phyloP scores from a whole-genome alignment of 2,888 invertebrate species.

The Drosophila multiciliata region DNA sequence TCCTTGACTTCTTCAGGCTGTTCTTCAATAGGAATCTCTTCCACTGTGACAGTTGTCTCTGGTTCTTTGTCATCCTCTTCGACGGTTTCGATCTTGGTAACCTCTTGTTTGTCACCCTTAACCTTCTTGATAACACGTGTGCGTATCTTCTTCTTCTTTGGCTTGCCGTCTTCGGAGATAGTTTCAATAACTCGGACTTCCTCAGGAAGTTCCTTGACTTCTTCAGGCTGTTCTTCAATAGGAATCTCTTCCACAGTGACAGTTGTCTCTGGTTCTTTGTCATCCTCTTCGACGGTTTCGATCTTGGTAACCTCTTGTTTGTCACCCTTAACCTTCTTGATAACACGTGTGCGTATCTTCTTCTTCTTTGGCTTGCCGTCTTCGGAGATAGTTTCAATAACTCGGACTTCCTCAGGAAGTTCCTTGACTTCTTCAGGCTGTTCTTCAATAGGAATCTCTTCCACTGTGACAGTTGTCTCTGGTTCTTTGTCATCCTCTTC shows the following conservation, averaged over 20 bases:
- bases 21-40: slow-evolving; percentile 47
- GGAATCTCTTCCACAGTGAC: slow-evolving; percentile 52
- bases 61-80: slow-evolving; percentile 62
- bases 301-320: no score
- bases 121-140: slow-evolving; percentile 62
- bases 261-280: slow-evolving; percentile 47
- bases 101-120: slow-evolving; percentile 62
- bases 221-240: slow-evolving; percentile 28
- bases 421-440: slow-evolving; percentile 1
- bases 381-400: slow-evolving; percentile 39
- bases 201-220: slow-evolving; percentile 47
- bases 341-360: slow-evolving; percentile 45
- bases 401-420: slow-evolving; percentile 45
- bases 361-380: slow-evolving; percentile 43
- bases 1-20: slow-evolving; percentile 44
- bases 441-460: no score
- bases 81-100: slow-evolving; percentile 61
- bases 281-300: slow-evolving; percentile 57
- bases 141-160: slow-evolving; percentile 56
- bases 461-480: no score
- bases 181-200: slow-evolving; percentile 53
- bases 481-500: no score
- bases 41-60: slow-evolving; percentile 57
- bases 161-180: slow-evolving; percentile 45
- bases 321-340: slow-evolving; percentile 26